These are phyloP conservation scores for Mythimna pallens DNA, from an alignment of 2,888 invertebrate species.

Conservation along the genomic window DNA sequence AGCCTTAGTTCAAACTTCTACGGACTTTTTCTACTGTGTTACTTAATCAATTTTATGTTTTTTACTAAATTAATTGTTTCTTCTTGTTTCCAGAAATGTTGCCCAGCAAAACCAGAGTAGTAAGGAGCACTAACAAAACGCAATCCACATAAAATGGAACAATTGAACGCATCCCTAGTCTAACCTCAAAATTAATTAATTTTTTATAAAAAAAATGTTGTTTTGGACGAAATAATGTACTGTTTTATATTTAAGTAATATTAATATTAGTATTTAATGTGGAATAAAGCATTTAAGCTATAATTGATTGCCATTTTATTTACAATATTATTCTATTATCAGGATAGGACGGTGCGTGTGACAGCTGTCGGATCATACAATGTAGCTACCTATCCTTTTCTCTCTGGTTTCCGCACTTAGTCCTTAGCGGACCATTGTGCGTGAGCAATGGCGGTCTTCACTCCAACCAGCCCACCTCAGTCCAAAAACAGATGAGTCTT, in stretches of 20 bases:
- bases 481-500: too few relatives aligned
- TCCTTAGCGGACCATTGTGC: too few relatives aligned
- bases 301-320: background rate
- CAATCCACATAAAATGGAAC: conserved; percentile 64
- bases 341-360: too few relatives aligned
- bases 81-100: conserved; percentile 75
- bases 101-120: conserved; percentile 76
- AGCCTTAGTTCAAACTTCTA: too few relatives aligned
- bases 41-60: too few relatives aligned
- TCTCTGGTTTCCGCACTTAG: too few relatives aligned
- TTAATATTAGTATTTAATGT: conserved; percentile 40
- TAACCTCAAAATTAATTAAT: conserved; percentile 25
- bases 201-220: conserved; percentile 61
- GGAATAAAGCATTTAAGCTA: conserved; percentile 55
- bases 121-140: conserved; percentile 79
- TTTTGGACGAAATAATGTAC: conserved; percentile 78
- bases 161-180: conserved; percentile 42
- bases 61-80: background rate
- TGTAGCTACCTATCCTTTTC: too few relatives aligned
- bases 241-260: conserved; percentile 48
- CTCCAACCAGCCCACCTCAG: too few relatives aligned
- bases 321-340: background rate
- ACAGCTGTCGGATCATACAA: too few relatives aligned
- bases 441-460: too few relatives aligned
- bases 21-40: too few relatives aligned